A percentile compares a stretch with the other conserved stretches of the same genome.
phyloP scores from a whole-genome alignment of 2,888 invertebrate genomes.

The Myopa testacea region DNA sequence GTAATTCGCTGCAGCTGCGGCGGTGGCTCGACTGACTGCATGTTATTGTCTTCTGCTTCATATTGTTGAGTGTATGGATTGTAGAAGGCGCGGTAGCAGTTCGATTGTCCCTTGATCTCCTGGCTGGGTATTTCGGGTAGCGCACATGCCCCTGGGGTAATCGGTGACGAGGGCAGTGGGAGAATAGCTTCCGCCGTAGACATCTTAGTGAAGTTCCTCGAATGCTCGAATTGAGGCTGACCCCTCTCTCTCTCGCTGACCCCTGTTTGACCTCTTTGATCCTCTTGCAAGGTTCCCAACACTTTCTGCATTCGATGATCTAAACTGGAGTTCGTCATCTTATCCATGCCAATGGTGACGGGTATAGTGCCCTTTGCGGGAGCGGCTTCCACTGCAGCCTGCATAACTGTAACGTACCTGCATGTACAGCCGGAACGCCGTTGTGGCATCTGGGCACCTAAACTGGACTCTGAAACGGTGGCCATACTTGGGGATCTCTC shows the following conservation, averaged over 20 bases:
- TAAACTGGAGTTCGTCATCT: slow-evolving; percentile 39
- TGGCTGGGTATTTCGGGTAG: slow-evolving; percentile 20
- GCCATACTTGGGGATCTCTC: slow-evolving; percentile 44
- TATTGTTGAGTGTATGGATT: slow-evolving; percentile 23
- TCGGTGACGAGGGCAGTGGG: neutral
- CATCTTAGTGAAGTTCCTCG: slow-evolving; percentile 42
- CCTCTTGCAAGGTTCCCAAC: slow-evolving; percentile 48
- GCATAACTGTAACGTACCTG: slow-evolving; percentile 45
- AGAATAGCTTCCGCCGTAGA: neutral
- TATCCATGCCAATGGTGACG: slow-evolving; percentile 23
- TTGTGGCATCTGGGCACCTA: slow-evolving; percentile 20
- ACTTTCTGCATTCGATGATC: slow-evolving; percentile 50
- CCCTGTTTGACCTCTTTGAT: slow-evolving; percentile 31
- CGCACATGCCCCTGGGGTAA: neutral
- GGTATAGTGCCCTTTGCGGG: neutral
- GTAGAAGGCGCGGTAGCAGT: slow-evolving; percentile 47
- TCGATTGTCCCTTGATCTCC: slow-evolving; percentile 36
- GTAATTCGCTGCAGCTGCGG: slow-evolving; percentile 52
- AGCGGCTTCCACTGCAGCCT: slow-evolving; percentile 32
- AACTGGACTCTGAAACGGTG: slow-evolving; percentile 47
- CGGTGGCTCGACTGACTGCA: slow-evolving; percentile 35
- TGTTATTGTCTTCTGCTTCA: slow-evolving; percentile 12
- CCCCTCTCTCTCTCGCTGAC: slow-evolving; percentile 22
- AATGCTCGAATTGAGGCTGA: slow-evolving; percentile 8
- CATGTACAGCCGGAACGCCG: neutral